These are phyloP conservation scores for Lathamus discolor DNA, from an alignment of 2,113 vertebrate genomes.

Conservation along the genomic window DNA sequence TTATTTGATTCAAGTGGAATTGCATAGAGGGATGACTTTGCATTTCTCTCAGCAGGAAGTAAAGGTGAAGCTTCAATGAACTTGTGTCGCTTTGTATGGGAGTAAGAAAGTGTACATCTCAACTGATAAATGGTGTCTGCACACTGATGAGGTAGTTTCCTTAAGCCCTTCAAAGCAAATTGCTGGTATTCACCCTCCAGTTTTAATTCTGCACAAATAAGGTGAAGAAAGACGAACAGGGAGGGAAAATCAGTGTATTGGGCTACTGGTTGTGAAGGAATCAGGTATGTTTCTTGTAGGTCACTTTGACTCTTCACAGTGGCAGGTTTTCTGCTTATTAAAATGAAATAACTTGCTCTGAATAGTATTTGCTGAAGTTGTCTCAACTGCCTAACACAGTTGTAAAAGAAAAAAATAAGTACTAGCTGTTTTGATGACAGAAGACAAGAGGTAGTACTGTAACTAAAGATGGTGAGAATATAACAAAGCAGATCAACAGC, in stretches of 20 bases:
- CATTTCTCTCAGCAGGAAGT: not conserved
- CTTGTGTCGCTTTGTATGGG: fast-evolving
- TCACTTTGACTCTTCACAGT: not conserved
- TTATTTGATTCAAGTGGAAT: not conserved
- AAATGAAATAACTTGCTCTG: not conserved
- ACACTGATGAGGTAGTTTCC: not conserved
- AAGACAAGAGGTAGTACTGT: not conserved
- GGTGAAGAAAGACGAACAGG: not conserved
- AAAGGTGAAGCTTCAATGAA: not conserved
- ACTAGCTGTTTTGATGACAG: not conserved
- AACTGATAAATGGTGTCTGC: not conserved
- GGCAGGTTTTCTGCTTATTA: not conserved
- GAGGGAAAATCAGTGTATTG: not conserved
- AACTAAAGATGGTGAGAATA: not conserved
- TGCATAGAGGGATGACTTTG: not conserved
- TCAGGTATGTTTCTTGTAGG: fast-evolving
- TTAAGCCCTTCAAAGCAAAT: not conserved
- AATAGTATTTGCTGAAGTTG: not conserved
- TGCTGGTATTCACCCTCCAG: not conserved
- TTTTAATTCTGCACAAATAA: not conserved
- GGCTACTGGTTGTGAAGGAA: not conserved
- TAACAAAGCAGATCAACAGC: not conserved
- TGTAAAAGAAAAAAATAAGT: not conserved
- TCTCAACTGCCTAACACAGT: not conserved
- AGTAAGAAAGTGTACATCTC: not conserved